Evolutionary conservation across 2,113 vertebrate species (phyloP), one percentile per base, ranked within the genome.

Genomic region (Aix galericulata): DNA sequence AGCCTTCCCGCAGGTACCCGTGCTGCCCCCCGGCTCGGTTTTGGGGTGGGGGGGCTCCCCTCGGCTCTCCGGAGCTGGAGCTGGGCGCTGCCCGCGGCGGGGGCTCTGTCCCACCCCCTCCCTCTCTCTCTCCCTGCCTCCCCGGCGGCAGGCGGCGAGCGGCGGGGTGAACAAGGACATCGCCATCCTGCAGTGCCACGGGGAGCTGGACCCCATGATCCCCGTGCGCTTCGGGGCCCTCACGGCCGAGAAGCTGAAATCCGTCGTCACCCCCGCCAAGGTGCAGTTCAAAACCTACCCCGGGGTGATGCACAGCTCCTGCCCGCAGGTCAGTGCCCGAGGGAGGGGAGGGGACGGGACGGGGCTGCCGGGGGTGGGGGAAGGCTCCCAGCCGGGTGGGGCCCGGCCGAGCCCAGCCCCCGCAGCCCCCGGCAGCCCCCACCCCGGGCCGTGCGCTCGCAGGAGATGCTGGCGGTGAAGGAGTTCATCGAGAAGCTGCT

Each of bases 401-500:
- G 23, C 8, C 17, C 10, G 2, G 53, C 29, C 1, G 60, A 23
- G 9, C 12, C 27, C 40, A 8, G 42, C n/a, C 34, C 14, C 40
- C 15, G 6, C 42, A 36, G 40, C 15, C 48, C 13, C 0, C 1
- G 62, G 59, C 27, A 42, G 17, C 42, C 14, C 48, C 0, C 0
- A 27, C 21, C 50, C 89, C 1, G 0, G 27, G 42, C 76, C 5
- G 14, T 2, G 58, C 3, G 0, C 62, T 56, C 6, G 46, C 98
- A 99, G 99, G 99, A 99, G 98, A 99, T 99, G 99, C 97, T 97
- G 80, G 98, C 98, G 5, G 99, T 99, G 98, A 99, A 99, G 98
- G 98, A 99, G 86, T 99, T 99, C 98, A 98, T 99, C 29, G 98
- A 99, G 98, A 99, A 99, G 97, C 96, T 99, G 96, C 97, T 99